Percentiles rank a stretch among this genome's conserved stretches.
These are phyloP conservation scores for Liolophura sinensis DNA, from an alignment of 1,140 invertebrate genomes.

Conservation along the genomic window DNA sequence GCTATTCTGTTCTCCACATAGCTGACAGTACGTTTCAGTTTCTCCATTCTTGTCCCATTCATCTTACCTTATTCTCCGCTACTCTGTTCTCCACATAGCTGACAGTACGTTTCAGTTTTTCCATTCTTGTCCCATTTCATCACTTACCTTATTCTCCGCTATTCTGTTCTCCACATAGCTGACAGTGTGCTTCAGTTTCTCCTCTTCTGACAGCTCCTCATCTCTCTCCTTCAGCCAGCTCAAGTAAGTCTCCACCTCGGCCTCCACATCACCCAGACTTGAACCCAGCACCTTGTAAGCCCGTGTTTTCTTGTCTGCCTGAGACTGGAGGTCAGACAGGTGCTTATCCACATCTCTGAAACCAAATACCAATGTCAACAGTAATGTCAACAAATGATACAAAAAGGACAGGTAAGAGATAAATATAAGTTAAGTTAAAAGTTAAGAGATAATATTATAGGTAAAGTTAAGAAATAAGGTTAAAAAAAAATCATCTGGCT, in stretches of 20 bases:
- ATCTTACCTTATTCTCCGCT: neutral
- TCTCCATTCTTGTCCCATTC: neutral
- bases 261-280: conserved; percentile 36
- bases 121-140: neutral
- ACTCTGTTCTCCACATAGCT: conserved; percentile 24
- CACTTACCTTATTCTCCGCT: conserved; percentile 37
- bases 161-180: conserved; percentile 25
- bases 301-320: conserved; percentile 25
- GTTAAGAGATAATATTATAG: no score
- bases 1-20: conserved; percentile 27
- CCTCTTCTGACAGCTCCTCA: conserved; percentile 61
- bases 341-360: conserved; percentile 34
- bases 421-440: neutral
- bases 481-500: no score
- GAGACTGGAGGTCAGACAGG: conserved; percentile 24
- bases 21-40: no score
- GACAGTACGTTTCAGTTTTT: no score
- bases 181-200: conserved; percentile 69
- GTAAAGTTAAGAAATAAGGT: no score
- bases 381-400: neutral
- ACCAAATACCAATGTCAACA: neutral
- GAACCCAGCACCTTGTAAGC: conserved; percentile 25
- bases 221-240: conserved; percentile 81
- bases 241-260: conserved; percentile 61
- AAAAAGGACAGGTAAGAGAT: neutral